These are phyloP conservation scores for Ryuthela nishihirai DNA, from an alignment of 2,888 invertebrate species.

Conservation along the genomic window DNA sequence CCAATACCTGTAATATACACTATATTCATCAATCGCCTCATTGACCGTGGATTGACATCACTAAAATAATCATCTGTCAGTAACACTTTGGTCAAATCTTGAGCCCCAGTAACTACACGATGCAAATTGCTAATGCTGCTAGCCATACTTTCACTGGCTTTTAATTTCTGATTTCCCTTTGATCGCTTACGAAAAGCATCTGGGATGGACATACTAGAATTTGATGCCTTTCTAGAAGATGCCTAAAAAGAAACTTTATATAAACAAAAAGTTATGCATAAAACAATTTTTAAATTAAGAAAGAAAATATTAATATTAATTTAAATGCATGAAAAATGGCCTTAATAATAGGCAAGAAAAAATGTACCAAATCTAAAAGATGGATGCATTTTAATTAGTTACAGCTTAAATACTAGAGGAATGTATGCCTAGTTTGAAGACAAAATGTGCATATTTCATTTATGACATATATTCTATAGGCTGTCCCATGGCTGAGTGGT, in stretches of 20 bases:
- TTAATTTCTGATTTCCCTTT: slow-evolving; percentile 45
- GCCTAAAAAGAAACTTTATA: slow-evolving; percentile 23
- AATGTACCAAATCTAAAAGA: too few relatives aligned
- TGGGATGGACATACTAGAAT: slow-evolving; percentile 43
- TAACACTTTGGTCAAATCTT: slow-evolving; percentile 73
- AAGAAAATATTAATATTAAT: too few relatives aligned
- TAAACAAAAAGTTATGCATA: too few relatives aligned
- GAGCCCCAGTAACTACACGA: slow-evolving; percentile 64
- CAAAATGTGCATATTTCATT: too few relatives aligned
- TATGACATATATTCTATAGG: too few relatives aligned
- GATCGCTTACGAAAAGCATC: slow-evolving; percentile 38
- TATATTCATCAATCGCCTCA: slow-evolving; percentile 94
- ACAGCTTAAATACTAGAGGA: too few relatives aligned
- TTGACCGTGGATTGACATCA: slow-evolving; percentile 95
- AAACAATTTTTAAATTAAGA: too few relatives aligned
- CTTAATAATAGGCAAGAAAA: too few relatives aligned
- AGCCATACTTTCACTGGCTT: slow-evolving; percentile 75
- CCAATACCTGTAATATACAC: slow-evolving; percentile 90
- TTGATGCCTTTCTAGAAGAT: slow-evolving; percentile 38
- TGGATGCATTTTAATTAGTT: too few relatives aligned
- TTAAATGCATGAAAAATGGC: too few relatives aligned
- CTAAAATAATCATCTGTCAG: slow-evolving; percentile 98
- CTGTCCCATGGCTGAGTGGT: too few relatives aligned
- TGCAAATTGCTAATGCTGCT: slow-evolving; percentile 82
- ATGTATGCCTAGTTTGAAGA: too few relatives aligned